A percentile compares a stretch with the other conserved stretches of the same genome.
phyloP scores from a whole-genome alignment of 2,797 vertebrate genomes.

The Sebastes paucispinis region DNA sequence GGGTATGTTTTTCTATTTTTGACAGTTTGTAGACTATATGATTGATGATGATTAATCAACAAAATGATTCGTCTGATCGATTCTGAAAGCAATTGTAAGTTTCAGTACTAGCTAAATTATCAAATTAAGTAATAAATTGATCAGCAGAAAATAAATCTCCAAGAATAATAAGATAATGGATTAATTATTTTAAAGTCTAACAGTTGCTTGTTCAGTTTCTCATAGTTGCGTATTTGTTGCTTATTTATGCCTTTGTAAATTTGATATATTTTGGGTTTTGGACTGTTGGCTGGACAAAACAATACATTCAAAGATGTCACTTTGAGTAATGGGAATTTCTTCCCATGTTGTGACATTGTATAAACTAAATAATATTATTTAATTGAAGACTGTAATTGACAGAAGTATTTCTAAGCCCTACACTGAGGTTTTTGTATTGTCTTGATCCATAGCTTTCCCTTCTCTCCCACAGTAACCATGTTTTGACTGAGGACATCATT shows the following conservation, averaged over 20 bases:
- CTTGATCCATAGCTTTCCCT: neutral
- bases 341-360: neutral
- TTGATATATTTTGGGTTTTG: neutral
- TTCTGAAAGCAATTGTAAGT: neutral
- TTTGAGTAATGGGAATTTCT: neutral
- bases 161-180: too few relatives aligned
- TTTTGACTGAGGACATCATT: slow-evolving; percentile 95
- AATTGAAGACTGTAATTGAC: neutral
- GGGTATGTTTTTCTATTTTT: neutral
- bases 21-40: neutral
- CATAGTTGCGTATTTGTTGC: too few relatives aligned
- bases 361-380: neutral
- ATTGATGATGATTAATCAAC: neutral
- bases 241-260: neutral
- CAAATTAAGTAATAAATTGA: neutral
- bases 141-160: too few relatives aligned
- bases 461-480: slow-evolving; percentile 88
- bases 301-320: neutral
- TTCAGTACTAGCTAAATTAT: neutral
- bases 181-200: neutral
- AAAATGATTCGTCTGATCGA: neutral
- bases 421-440: neutral
- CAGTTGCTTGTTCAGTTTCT: neutral
- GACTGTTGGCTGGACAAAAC: neutral
- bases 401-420: neutral